Base-by-base conservation (phyloP, 1,140 invertebrate genomes). In the Drosophila jambulina region DNA sequence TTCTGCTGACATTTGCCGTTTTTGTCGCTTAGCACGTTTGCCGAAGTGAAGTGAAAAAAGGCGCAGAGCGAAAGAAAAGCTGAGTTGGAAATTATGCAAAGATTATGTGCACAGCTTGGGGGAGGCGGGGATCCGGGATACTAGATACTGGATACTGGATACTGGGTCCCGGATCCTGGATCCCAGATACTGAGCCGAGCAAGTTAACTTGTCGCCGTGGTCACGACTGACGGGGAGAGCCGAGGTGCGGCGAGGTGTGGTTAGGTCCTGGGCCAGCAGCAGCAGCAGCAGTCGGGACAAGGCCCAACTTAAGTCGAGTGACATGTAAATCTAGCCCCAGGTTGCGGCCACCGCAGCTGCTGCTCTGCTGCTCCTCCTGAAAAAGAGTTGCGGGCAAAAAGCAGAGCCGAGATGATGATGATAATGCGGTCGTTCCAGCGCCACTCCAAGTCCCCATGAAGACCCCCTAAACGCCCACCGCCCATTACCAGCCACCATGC, bases 271-370 rank as follows among this genome's bases (percentile, higher is more conserved):
- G 69, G 70, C 60, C 56, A 58, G 62, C 29, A 40, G 38, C 38
- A 45, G 43, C 45, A 48, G 45, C 21, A 49, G 45, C 13, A 68
- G 60, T 17, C 25, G 19, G 63, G 23, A 68, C 27, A 42, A 67
- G 62, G 38, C 68, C 67, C 69, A 87, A 72, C 49, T 82, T 87
- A 80, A 78, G 84, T 75, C 84, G 72, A 88, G 80, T 90, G 81
- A 90, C 85, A 90, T 90, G 85, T 85, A 90, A 85, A 90, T 90
- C 75, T 82, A 62, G 81, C 85, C 76, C 63, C 75, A 76, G 85
- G 85, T 68, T 77, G 75, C 78, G 68, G 69, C 67, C 54, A 71
- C 75, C 67, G 63, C 78, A 88, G 82, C 82, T 88, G 79, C 76
- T 82, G 84, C 59, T 51, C 25, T 25, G 23, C 67, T 79, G 70